Base-by-base conservation (phyloP, 2,797 vertebrate genomes). In the Ataeniobius toweri region DNA sequence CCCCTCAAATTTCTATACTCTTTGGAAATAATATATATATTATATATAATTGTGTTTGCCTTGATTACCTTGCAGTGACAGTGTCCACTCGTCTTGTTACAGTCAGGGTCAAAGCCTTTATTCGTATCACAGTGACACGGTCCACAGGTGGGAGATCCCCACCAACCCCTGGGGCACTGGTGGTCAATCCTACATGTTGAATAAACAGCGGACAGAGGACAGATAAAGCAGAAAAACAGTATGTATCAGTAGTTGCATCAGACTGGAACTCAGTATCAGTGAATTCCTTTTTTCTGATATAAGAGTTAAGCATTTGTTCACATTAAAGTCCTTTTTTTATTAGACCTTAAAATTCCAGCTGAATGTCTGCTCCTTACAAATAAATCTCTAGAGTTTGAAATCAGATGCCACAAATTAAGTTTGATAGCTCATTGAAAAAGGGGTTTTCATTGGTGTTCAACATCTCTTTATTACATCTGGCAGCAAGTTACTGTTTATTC, bases 81-180 rank as follows among this genome's bases (percentile, higher is more conserved):
- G 80, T 96, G 96, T 75, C 98, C 98, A 0, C 92, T 97, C 78
- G 97, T 99, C 94, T 99, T 99, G 94, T 99, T 98, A 92, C 98
- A 99, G 95, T 98, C 96, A 0, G 97, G 96, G 89, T 99, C 97
- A 58, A 99, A 99, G 78, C 98, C 98, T 89, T 97, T 99, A 81
- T 90, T 96, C 65, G 94, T 88, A 65, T 99, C 97, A 88, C 98
- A 99, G 95, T 98, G 96, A 89, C 98, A 99, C 0, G 98, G 98
- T 65, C 98, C 98, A 31, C 98, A 99, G 69, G 96, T 96, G 0
- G 97, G 97, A 91, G 94, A 97, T 22, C 98, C 98, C 98, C 98
- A 99, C 98, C 98, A 99, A 28, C 98, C 98, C 81, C 97, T 95
- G 0, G 98, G 98, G 86, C 98, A 99, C 80, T 99, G 98, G 89